Conservation (phyloP, 1,140 invertebrate genomes). For the Orchestia grillus region DNA sequence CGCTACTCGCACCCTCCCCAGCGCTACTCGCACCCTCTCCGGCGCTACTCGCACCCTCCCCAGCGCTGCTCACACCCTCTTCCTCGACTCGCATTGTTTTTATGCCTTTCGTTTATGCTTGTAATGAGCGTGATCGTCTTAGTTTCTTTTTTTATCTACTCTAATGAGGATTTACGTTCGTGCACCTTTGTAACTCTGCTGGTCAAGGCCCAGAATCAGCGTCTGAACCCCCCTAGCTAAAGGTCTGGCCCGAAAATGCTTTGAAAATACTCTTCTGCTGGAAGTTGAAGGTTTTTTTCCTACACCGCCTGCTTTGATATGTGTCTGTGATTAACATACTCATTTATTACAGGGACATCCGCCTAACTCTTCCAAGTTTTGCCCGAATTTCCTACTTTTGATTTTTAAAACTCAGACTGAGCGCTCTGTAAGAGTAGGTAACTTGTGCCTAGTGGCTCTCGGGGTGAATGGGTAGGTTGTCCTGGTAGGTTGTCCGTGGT, state of each 20-base stretch:
- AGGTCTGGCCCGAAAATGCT: neutral
- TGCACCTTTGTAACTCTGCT: neutral
- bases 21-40: no score
- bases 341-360: neutral
- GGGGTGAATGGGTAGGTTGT: no score
- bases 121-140: neutral
- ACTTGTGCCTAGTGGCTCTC: no score
- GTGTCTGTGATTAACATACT: neutral
- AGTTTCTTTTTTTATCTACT: neutral
- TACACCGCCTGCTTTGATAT: neutral
- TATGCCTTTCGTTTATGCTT: neutral
- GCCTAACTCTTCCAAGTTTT: neutral
- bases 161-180: neutral
- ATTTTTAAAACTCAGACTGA: no score
- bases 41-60: no score
- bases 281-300: neutral
- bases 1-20: no score
- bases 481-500: no score
- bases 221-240: neutral
- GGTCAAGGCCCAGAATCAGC: neutral
- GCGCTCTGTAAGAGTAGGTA: no score
- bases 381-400: no score
- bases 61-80: no score
- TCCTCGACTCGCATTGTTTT: no score
- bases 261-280: no score